phyloP scores from a whole-genome alignment of 2,888 invertebrate species.

The Hydraecia micacea region DNA sequence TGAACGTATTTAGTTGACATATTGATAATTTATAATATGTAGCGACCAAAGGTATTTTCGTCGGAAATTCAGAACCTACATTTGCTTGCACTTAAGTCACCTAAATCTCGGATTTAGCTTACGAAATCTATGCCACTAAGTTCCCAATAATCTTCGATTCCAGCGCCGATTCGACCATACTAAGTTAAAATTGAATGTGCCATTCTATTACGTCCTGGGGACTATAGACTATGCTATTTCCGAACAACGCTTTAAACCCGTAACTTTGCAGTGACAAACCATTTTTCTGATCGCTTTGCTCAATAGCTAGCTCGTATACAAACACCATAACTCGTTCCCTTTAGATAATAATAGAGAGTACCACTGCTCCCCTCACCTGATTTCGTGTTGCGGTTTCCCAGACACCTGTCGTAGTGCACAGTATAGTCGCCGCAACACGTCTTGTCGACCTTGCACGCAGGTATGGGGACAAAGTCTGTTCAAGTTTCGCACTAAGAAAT shows the following conservation, averaged over 20 bases:
- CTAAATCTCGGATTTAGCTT: slow-evolving; percentile 4
- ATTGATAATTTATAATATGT: not conserved
- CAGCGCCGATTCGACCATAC: not conserved
- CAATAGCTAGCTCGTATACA: slow-evolving; percentile 12
- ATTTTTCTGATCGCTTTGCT: slow-evolving; percentile 1
- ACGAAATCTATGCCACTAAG: not conserved
- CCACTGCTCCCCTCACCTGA: slow-evolving; percentile 33
- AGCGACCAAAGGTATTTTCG: not conserved
- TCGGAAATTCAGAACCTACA: not conserved
- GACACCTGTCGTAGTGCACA: slow-evolving; percentile 55
- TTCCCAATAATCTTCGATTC: not conserved
- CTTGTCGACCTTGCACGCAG: slow-evolving; percentile 58
- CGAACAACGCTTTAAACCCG: slow-evolving; percentile 6
- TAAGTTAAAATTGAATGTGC: slow-evolving; percentile 12
- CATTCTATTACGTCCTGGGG: not conserved
- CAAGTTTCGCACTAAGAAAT: slow-evolving; percentile 52
- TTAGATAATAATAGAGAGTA: slow-evolving; percentile 19
- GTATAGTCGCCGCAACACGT: slow-evolving; percentile 33
- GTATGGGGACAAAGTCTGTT: slow-evolving; percentile 38
- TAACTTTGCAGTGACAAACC: not conserved
- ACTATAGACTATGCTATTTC: not conserved
- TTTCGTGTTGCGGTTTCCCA: slow-evolving; percentile 50
- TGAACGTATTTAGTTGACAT: slow-evolving; percentile 23
- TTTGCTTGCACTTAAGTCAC: not conserved
- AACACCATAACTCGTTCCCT: slow-evolving; percentile 7